Percentiles rank a stretch among this genome's conserved stretches.
phyloP scores from a whole-genome alignment of 2,797 vertebrate genomes.

The Austrolebias charrua region DNA sequence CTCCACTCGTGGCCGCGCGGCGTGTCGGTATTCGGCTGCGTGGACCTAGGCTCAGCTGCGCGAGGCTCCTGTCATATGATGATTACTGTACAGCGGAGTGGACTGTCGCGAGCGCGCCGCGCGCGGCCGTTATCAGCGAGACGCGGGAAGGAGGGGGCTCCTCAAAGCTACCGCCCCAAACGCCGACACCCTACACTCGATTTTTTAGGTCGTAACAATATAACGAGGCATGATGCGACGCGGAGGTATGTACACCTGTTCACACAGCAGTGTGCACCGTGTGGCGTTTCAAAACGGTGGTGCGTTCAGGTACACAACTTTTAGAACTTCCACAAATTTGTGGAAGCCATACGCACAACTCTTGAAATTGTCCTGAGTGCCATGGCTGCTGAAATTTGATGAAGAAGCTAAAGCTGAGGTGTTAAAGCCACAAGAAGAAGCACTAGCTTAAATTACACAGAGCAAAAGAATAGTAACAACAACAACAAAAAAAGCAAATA shows the following conservation, averaged over 20 bases:
- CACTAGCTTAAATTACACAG: no score
- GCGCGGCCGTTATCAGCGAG: conserved; percentile 49
- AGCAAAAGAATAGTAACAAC: no score
- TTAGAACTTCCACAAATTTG: background rate
- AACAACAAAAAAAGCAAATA: no score
- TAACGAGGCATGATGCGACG: conserved; percentile 6
- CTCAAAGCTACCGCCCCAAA: conserved; percentile 11
- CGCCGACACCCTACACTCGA: conserved; percentile 8
- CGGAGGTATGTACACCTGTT: conserved; percentile 66
- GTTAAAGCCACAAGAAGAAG: no score
- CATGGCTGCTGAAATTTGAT: no score
- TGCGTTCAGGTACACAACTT: conserved; percentile 7
- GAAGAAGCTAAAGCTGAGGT: no score
- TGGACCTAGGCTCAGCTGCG: conserved; percentile 53
- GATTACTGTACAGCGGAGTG: conserved; percentile 73
- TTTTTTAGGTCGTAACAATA: conserved; percentile 34
- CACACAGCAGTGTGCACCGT: conserved; percentile 41
- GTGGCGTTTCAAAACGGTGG: conserved; percentile 12
- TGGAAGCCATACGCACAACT: no score
- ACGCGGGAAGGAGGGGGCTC: conserved; percentile 34
- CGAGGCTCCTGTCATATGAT: conserved; percentile 85
- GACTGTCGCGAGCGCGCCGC: conserved; percentile 60
- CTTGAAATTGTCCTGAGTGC: no score
- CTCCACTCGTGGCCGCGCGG: conserved; percentile 42
- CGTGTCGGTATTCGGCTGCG: conserved; percentile 68